phyloP scores from a whole-genome alignment of 2,797 vertebrate species.

The Garrulus glandarius region DNA sequence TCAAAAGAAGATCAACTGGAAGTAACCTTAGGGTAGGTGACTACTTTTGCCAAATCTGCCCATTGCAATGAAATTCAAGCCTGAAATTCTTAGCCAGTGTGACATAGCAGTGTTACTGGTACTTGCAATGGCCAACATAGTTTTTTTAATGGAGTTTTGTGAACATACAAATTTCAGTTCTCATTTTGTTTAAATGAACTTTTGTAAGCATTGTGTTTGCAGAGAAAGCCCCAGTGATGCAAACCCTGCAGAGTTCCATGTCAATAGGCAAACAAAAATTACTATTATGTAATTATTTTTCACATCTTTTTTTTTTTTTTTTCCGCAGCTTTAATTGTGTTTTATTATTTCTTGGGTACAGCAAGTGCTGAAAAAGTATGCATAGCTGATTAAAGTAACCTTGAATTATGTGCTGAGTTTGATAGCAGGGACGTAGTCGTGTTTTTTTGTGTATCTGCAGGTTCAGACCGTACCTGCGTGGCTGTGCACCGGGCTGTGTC shows the following conservation, averaged over 20 bases:
- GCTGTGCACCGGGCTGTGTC: not conserved
- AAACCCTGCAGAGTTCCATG: not conserved
- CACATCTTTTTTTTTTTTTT: fast-evolving
- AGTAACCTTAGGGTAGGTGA: not conserved
- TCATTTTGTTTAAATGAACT: not conserved
- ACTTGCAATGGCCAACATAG: not conserved
- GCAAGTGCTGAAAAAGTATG: not conserved
- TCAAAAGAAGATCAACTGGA: not conserved
- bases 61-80: not conserved
- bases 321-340: not conserved
- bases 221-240: not conserved
- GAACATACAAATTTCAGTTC: not conserved
- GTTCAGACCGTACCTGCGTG: fast-evolving
- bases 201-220: not conserved
- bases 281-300: not conserved
- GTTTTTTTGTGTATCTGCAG: not conserved
- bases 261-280: not conserved
- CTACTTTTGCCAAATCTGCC: not conserved
- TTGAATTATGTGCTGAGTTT: not conserved
- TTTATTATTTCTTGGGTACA: not conserved
- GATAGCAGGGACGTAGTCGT: not conserved
- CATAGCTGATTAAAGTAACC: not conserved
- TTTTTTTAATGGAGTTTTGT: not conserved
- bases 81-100: not conserved
- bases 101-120: not conserved